Evolutionary conservation across 2,113 vertebrate species (phyloP), one percentile per base, ranked within the genome.

Genomic region (Anhinga anhinga): DNA sequence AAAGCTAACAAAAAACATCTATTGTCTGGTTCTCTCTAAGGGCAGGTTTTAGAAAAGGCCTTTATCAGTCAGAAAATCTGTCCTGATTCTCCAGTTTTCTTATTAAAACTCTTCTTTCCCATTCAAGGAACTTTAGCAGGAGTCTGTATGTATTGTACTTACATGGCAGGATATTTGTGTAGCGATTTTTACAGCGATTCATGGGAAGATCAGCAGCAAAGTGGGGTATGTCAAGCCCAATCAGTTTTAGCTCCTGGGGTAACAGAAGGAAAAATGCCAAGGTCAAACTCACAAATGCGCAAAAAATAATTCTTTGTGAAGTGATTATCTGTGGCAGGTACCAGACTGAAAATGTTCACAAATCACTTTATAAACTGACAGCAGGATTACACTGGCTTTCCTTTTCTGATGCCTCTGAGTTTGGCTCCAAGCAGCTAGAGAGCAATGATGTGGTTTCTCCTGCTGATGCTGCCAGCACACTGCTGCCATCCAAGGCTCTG

Each of bases 131-230:
- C 27, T 38, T 9, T 2, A 32, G 22, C 20, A 36, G 38, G 44
- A 40, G 44, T 11, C 7, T 7, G 25, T 40, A 30, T 1, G 8
- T 10, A 9, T 7, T 34, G 29, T 42, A 98, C 99, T 99, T 96
- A 99, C 99, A 99, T 2, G 99, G 99, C 20, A 99, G 98, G 97
- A 99, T 99, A 87, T 99, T 99, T 67, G 99, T 99, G 97, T 99
- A 99, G 89, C 99, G 98, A 92, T 99, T 99, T 98, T 99, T 99
- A 42, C 99, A 98, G 89, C 99, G 97, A 96, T 99, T 99, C 96
- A 99, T 97, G 3, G 99, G 99, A 50, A 99, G 98, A 90, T 99
- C 99, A 27, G 99, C 99, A 11, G 99, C 99, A 90, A 99, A 99
- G 76, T 99, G 99, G n/a, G 99, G 98, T 11, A 99, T 98, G 95